These are phyloP conservation scores for Pleuronectes platessa DNA, from an alignment of 2,113 vertebrate genomes.

Conservation along the genomic window DNA sequence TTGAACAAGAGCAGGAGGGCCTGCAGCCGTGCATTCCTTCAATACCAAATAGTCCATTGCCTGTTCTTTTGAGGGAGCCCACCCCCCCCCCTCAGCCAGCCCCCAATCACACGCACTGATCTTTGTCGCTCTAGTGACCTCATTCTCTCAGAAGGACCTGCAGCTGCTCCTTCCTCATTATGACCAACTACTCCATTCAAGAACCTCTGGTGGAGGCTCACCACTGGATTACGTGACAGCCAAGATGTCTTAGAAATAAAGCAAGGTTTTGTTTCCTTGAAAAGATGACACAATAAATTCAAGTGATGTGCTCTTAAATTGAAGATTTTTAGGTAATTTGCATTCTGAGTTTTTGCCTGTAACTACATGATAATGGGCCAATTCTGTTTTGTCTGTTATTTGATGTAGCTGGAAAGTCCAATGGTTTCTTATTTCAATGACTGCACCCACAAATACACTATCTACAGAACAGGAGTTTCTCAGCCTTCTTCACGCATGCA, in stretches of 20 bases:
- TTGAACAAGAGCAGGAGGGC: slow-evolving; percentile 50
- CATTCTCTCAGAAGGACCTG: slow-evolving; percentile 80
- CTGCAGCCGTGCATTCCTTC: slow-evolving; percentile 63
- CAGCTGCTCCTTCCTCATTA: slow-evolving; percentile 82
- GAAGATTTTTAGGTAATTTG: not conserved
- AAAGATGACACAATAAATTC: not conserved
- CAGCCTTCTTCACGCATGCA: slow-evolving; percentile 18
- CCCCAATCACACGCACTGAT: slow-evolving; percentile 76
- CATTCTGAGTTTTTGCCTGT: slow-evolving; percentile 20
- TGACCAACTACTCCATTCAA: slow-evolving; percentile 70
- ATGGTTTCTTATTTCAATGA: slow-evolving; percentile 32
- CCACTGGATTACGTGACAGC: slow-evolving; percentile 43
- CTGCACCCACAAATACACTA: slow-evolving; percentile 13
- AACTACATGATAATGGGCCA: not conserved
- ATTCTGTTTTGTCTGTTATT: slow-evolving; percentile 30
- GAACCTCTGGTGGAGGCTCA: slow-evolving; percentile 68
- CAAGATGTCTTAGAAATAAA: slow-evolving; percentile 29
- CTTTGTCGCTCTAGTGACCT: slow-evolving; percentile 76
- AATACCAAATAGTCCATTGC: slow-evolving; percentile 72
- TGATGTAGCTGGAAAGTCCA: slow-evolving; percentile 16
- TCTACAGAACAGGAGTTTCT: slow-evolving; percentile 29
- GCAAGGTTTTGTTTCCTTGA: not conserved
- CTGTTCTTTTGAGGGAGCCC: slow-evolving; percentile 62
- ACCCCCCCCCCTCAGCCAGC: slow-evolving; percentile 27
- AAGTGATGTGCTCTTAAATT: not conserved